Evolutionary conservation across 2,888 invertebrate species (phyloP).

Genomic region (Meiosimyza platycephala): DNA sequence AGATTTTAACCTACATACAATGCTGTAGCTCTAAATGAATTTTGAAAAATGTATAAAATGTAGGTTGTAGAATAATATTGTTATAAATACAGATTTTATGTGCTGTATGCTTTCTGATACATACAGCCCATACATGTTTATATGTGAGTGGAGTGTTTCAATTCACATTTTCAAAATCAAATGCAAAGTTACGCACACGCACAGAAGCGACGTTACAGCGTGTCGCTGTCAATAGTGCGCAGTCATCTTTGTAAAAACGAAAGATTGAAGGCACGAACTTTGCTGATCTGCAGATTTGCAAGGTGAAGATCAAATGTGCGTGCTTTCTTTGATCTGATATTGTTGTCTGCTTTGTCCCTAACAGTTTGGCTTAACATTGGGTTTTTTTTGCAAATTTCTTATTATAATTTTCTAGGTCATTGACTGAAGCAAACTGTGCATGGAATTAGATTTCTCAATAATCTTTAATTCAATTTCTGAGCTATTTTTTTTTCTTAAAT

Average conservation of each 20-base stretch:
- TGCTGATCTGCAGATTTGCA: slow-evolving; percentile 1
- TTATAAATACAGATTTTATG: no score
- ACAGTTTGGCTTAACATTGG: no score
- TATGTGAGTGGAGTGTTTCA: no score
- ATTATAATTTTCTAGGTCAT: slow-evolving; percentile 49
- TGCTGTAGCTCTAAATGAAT: no score
- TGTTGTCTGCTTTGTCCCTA: neutral
- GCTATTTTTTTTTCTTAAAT: no score
- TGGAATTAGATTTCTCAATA: slow-evolving; percentile 20
- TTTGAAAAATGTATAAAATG: no score
- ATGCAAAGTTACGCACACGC: neutral
- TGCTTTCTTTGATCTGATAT: neutral
- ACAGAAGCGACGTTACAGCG: neutral
- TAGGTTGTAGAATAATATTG: no score
- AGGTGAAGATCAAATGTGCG: slow-evolving; percentile 12
- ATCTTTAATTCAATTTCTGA: no score
- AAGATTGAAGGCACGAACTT: slow-evolving; percentile 22
- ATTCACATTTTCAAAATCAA: no score
- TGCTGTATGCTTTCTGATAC: no score
- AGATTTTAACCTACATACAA: no score
- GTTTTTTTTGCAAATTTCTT: slow-evolving; percentile 22
- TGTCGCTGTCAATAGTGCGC: neutral
- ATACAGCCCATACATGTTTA: no score
- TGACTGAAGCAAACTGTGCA: slow-evolving; percentile 46
- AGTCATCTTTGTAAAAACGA: neutral